Evolutionary conservation across 2,113 vertebrate genomes (phyloP).

Genomic region (Sprattus sprattus): DNA sequence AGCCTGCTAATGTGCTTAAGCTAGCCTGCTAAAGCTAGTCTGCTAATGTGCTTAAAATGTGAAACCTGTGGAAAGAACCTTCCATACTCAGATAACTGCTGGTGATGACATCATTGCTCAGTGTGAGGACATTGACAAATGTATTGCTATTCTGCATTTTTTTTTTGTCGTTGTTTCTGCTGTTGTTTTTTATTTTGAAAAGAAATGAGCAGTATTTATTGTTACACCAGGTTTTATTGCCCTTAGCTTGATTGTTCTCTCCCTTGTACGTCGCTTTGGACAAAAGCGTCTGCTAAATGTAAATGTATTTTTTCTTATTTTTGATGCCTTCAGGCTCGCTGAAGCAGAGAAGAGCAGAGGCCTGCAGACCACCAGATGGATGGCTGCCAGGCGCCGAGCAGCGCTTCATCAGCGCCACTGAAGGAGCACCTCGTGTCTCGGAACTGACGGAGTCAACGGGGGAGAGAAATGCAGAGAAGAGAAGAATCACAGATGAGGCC

Average conservation of each 20-base stretch:
- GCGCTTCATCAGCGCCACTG: slow-evolving; percentile 66
- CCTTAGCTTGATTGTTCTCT: too few relatives aligned
- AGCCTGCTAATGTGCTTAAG: too few relatives aligned
- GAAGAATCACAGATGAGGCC: neutral
- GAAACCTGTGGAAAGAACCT: neutral
- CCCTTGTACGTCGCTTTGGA: too few relatives aligned
- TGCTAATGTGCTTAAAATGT: neutral
- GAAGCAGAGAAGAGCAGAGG: neutral
- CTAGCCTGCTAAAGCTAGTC: too few relatives aligned
- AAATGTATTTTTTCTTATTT: neutral
- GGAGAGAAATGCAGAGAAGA: slow-evolving; percentile 36
- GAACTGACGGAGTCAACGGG: slow-evolving; percentile 64
- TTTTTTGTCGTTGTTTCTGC: neutral
- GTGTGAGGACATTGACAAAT: slow-evolving; percentile 64
- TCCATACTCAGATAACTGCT: slow-evolving; percentile 39
- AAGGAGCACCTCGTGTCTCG: slow-evolving; percentile 57
- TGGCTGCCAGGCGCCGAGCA: slow-evolving; percentile 54
- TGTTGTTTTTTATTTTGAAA: slow-evolving; percentile 5
- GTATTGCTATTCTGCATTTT: slow-evolving; percentile 20
- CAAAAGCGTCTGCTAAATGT: too few relatives aligned
- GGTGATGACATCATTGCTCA: slow-evolving; percentile 70
- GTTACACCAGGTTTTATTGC: too few relatives aligned
- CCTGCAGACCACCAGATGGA: slow-evolving; percentile 37
- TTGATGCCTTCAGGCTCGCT: neutral
- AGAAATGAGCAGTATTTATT: too few relatives aligned